A percentile compares a stretch with the other conserved stretches of the same genome.
These are phyloP conservation scores for Pipistrellus nathusii DNA, from an alignment of 2,797 vertebrate species.

Conservation along the genomic window DNA sequence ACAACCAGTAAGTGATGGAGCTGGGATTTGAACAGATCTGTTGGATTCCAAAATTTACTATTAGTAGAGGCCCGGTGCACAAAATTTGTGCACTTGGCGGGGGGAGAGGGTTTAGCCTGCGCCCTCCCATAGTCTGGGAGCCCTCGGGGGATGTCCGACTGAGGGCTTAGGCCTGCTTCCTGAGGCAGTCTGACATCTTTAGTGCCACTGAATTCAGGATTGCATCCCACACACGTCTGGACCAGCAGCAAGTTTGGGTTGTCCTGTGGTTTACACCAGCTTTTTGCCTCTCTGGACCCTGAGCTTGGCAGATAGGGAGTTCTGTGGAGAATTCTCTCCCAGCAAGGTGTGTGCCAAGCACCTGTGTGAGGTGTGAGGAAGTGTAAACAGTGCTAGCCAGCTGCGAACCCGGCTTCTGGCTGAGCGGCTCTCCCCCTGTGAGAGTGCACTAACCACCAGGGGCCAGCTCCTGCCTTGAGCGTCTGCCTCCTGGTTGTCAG, in stretches of 20 bases:
- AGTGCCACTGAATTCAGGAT: not conserved
- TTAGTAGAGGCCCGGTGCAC: not conserved
- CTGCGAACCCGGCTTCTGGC: too few species aligned
- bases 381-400: not conserved
- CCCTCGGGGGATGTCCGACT: too few species aligned
- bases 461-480: too few species aligned
- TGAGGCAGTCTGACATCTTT: too few species aligned
- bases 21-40: not conserved
- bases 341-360: not conserved
- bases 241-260: not conserved
- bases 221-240: not conserved
- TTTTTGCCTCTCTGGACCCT: not conserved
- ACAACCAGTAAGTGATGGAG: not conserved
- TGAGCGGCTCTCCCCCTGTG: too few species aligned
- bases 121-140: too few species aligned
- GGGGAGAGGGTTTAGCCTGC: too few species aligned
- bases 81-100: too few species aligned
- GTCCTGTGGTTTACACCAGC: not conserved
- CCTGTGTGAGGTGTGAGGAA: not conserved
- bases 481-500: too few species aligned
- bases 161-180: too few species aligned
- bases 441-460: too few species aligned
- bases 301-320: not conserved
- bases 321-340: not conserved
- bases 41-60: not conserved